Base-by-base conservation (phyloP, 2,888 invertebrate species). In the Liposcelis brunnea region DNA sequence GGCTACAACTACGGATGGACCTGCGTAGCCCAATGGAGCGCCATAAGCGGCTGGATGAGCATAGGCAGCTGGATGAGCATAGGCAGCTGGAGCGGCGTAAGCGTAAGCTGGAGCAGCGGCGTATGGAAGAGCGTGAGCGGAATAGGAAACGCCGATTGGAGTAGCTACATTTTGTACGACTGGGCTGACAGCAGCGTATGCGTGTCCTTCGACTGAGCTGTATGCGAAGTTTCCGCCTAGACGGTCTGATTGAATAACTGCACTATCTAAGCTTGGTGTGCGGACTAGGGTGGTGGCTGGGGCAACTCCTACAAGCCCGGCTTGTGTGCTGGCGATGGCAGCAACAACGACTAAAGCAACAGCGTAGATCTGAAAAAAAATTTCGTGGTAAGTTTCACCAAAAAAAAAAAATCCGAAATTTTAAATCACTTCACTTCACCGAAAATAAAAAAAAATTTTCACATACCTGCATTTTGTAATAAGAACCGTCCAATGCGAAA, bases 221-320 rank as follows among this genome's bases (percentile, higher is more conserved):
- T 59, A 59, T 43, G 59, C 60, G 52, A 60, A 60, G 55, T 59
- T 60, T 42, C 59, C 59, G 18, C 59, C 60, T 45, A 60, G 50
- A 36, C 59, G 53, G 51, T 59, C 59, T 42, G 55, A 55, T 51
- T 57, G 54, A 55, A 60, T 59, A 53, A 59, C 55, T 49, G 60
- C 60, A 46, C 56, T 56, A 54, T 60, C 60, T 45, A 58, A 54
- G 46, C 52, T 51, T 32, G 60, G 60, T 21, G 56, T 56, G 42
- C 60, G 55, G 48, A 55, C 49, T 26, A 56, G 49, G 44, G 50
- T 48, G 31, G 56, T 51, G 32, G 44, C 52, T 6, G 48, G 51
- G 32, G 49, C 48, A 7, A 10, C 35, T 8, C 19, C 40, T 14
- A 52, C 36, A 16, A 54, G 16, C 6, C 51, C 50, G 46, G 52